These are phyloP conservation scores for Corythornis vintsioides DNA, from an alignment of 2,113 vertebrate species.

Conservation along the genomic window DNA sequence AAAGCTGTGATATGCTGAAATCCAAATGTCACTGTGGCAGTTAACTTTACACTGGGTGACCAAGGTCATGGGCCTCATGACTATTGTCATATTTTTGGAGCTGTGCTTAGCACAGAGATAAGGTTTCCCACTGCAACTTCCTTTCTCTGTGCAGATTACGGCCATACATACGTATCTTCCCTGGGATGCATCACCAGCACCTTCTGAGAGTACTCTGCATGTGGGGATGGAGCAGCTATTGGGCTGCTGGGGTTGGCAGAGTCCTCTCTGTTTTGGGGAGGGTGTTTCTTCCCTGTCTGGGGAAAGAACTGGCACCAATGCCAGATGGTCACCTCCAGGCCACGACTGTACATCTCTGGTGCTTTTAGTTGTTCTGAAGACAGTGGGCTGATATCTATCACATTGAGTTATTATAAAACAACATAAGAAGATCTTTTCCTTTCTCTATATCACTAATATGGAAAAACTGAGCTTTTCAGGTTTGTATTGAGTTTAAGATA, in stretches of 20 bases:
- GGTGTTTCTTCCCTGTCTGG: neutral
- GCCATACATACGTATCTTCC: accelerated
- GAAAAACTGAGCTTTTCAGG: neutral
- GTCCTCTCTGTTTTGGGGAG: neutral
- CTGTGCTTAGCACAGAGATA: neutral
- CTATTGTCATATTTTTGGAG: constrained; percentile 44
- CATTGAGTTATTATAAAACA: neutral
- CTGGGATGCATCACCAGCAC: neutral
- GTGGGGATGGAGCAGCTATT: accelerated
- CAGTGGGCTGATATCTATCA: neutral
- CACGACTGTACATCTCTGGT: accelerated
- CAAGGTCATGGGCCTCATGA: neutral
- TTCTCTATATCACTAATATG: neutral
- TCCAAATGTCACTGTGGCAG: constrained; percentile 62
- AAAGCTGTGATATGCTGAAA: neutral
- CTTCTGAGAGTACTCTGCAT: neutral
- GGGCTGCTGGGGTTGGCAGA: neutral
- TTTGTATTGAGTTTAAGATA: neutral
- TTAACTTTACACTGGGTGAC: constrained; percentile 6
- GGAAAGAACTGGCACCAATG: too few species aligned
- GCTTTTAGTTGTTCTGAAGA: neutral
- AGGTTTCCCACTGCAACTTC: neutral
- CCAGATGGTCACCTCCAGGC: neutral
- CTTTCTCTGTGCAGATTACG: neutral
- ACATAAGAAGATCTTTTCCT: neutral